phyloP scores from a whole-genome alignment of 2,797 vertebrate species.

The Rhinoraja longicauda region DNA sequence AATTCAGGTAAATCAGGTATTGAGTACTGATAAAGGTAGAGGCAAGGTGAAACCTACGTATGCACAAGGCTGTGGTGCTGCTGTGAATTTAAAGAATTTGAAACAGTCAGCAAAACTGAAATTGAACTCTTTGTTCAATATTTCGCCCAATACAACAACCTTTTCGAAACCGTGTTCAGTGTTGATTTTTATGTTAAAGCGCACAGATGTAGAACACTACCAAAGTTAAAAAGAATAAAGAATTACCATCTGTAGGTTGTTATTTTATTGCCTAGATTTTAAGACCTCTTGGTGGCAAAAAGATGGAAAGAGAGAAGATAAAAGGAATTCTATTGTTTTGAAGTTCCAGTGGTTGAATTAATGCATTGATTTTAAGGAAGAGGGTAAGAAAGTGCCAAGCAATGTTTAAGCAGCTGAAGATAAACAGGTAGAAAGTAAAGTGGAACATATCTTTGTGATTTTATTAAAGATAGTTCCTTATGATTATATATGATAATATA shows the following conservation, averaged over 20 bases:
- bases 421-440: not conserved
- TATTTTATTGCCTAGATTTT: not conserved
- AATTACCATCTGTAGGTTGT: not conserved
- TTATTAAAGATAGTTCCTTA: too few relatives aligned
- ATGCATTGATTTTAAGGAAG: not conserved
- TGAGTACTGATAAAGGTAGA: not conserved
- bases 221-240: not conserved
- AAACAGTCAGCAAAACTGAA: not conserved
- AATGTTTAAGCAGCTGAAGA: not conserved
- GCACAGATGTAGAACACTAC: too few relatives aligned
- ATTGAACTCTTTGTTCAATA: not conserved
- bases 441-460: not conserved
- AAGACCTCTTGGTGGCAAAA: not conserved
- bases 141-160: not conserved
- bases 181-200: not conserved
- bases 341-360: slow-evolving; percentile 6
- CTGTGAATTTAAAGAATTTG: not conserved
- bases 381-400: not conserved
- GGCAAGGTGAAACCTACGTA: not conserved
- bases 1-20: slow-evolving; percentile 49
- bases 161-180: not conserved
- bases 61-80: too few relatives aligned
- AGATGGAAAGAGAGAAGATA: not conserved
- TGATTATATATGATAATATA: too few relatives aligned
- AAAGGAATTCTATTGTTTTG: not conserved